Evolutionary conservation across 2,113 vertebrate genomes (phyloP), one percentile per base, ranked within the genome.

Genomic region (Glaucomys volans): DNA sequence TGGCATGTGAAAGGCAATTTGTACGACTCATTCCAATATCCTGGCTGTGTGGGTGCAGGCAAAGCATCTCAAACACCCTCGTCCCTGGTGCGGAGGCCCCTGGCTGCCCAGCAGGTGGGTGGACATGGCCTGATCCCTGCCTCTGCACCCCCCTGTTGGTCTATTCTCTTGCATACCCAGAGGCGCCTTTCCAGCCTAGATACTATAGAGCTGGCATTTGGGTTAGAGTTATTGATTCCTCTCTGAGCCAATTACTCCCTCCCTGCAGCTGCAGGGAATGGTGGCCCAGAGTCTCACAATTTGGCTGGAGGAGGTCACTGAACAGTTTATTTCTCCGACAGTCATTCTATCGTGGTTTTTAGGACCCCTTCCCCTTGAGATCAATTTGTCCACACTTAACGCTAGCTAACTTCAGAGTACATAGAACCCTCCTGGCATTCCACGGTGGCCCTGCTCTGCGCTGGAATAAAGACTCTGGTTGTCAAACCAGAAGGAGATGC

Each of bases 31-130:
- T 14, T 47, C 5, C 8, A 26, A 93, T 7, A 66, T 85, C 64
- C 57, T 47, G 75, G 20, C n/a, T 50, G 54, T 44, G 32, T 59
- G 24, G 30, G 16, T 32, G 35, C 30, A 69, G 11, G 9, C 11
- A 32, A 44, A 40, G 2, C n/a, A 28, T 35, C 8, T 14, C 4
- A 62, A 75, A 0, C 2, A 20, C 24, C 14, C 16, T 50, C 22
- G 44, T 14, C 6, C 26, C 32, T 67, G 10, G 22, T 35, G 26
- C 16, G 64, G 76, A 28, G 72, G 1, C 1, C 20, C 22, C 22
- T 35, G 28, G 3, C 3, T 54, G 16, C 12, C 16, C 4, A 17
- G 30, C 9, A 1, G 7, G 14, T 32, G 20, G 3, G 12, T 30
- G 8, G 44, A 50, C 82, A 11, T 10, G 16, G 44, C 16, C 67